Conservation (phyloP, 2,797 vertebrate species). For the Etheostoma perlongum region DNA sequence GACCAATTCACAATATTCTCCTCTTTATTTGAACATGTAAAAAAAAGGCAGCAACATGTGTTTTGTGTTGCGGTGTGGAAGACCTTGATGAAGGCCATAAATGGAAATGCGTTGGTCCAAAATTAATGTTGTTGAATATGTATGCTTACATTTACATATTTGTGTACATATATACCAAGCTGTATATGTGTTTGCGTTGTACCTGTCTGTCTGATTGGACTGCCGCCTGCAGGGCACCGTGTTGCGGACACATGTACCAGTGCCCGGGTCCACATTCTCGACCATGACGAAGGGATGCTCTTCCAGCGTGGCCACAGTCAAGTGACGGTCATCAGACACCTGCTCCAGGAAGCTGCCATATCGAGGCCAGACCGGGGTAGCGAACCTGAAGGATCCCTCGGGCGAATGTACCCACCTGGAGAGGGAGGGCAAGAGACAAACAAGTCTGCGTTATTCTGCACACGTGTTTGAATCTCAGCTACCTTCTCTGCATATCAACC, state of each 20-base stretch:
- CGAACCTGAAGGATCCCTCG: constrained; percentile 94
- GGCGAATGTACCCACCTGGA: constrained; percentile 93
- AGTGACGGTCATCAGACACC: constrained; percentile 92
- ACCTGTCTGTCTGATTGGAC: constrained; percentile 88
- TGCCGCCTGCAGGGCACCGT: constrained; percentile 97
- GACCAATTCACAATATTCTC: not conserved
- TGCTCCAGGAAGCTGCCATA: constrained; percentile 93
- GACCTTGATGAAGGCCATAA: not conserved
- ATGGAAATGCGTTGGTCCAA: not conserved
- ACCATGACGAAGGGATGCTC: constrained; percentile 98
- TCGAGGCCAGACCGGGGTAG: constrained; percentile 97
- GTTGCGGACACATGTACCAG: constrained; percentile 95
- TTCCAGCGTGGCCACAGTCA: constrained; percentile 96
- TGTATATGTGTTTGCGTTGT: not conserved
- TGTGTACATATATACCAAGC: not conserved
- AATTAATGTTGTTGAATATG: not conserved
- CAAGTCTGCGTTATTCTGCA: constrained; percentile 9
- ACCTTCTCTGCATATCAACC: constrained; percentile 34
- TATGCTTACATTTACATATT: not conserved
- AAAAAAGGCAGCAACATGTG: not conserved
- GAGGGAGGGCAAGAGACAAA: constrained; percentile 1
- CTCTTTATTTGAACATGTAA: not conserved
- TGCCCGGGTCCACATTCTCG: constrained; percentile 93
- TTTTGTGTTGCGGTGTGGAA: not conserved
- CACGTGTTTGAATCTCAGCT: not conserved